Evolutionary conservation across 2,888 invertebrate species (phyloP).

Genomic region (Hemithea aestivaria): DNA sequence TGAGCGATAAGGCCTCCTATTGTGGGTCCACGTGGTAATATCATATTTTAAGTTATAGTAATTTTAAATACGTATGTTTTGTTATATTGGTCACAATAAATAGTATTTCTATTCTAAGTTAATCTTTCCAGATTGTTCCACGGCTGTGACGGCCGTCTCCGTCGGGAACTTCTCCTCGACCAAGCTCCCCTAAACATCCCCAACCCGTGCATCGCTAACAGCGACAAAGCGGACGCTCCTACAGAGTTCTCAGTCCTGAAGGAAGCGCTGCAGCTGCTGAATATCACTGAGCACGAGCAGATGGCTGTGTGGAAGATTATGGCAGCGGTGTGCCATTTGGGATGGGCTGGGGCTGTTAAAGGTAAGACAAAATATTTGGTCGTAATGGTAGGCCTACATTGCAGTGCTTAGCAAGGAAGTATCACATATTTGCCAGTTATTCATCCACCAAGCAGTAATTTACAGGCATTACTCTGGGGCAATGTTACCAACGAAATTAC

Average conservation of each 20-base stretch:
- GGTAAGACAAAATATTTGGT: constrained; percentile 52
- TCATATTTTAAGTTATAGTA: too few relatives aligned
- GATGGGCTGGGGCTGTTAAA: constrained; percentile 90
- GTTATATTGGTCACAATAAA: too few relatives aligned
- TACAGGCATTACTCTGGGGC: too few relatives aligned
- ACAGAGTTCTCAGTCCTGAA: constrained; percentile 89
- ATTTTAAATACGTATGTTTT: too few relatives aligned
- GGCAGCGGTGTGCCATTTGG: constrained; percentile 96
- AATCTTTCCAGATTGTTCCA: constrained; percentile 82
- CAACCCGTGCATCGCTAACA: constrained; percentile 88
- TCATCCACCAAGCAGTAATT: too few relatives aligned
- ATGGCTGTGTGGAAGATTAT: constrained; percentile 91
- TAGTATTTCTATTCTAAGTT: neutral
- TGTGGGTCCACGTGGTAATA: too few relatives aligned
- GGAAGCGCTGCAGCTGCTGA: constrained; percentile 86
- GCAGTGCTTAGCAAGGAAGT: too few relatives aligned
- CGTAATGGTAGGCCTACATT: too few relatives aligned
- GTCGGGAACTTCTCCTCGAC: constrained; percentile 91
- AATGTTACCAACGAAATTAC: too few relatives aligned
- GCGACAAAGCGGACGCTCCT: constrained; percentile 90
- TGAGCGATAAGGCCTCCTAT: too few relatives aligned
- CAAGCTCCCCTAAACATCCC: constrained; percentile 69
- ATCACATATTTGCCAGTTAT: too few relatives aligned
- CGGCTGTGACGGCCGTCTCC: constrained; percentile 89
- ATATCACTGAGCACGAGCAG: constrained; percentile 87